Conservation (phyloP, 2,113 vertebrate species). For the Apodemus sylvaticus region DNA sequence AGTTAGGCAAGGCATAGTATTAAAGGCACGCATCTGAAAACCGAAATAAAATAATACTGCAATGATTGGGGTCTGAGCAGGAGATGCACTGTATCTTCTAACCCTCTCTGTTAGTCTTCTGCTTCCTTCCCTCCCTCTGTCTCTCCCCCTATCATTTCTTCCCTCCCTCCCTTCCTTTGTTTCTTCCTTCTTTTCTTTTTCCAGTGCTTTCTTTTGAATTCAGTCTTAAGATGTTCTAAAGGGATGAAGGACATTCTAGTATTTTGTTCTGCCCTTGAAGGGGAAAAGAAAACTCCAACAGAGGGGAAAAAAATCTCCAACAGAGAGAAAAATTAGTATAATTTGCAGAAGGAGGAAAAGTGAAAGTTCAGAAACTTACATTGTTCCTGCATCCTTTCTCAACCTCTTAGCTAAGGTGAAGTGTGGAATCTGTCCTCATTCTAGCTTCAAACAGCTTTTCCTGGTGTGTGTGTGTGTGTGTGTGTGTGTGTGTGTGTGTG, state of each 20-base stretch:
- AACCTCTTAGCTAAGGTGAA: not conserved
- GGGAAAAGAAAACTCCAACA: not conserved
- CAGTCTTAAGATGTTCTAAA: conserved; percentile 32
- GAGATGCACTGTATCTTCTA: not conserved
- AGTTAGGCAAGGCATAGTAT: not conserved
- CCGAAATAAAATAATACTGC: not conserved
- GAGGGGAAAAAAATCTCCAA: not conserved
- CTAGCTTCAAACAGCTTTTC: not conserved
- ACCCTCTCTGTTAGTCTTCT: not conserved
- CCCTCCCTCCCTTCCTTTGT: not conserved
- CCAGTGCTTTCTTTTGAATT: not conserved
- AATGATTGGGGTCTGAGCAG: not conserved
- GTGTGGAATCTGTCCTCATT: not conserved
- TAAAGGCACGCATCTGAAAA: not conserved
- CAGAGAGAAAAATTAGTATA: not conserved
- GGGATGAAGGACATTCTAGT: not conserved
- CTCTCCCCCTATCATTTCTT: not conserved
- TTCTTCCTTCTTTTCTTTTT: not conserved
- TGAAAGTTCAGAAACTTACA: not conserved
- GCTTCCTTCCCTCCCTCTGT: no score
- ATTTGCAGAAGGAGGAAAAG: not conserved
- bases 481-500: not conserved
- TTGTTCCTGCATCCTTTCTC: not conserved
- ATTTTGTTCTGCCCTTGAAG: not conserved
- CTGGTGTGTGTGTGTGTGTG: not conserved